Base-by-base conservation (phyloP, 2,888 invertebrate genomes). In the Dioctria linearis region DNA sequence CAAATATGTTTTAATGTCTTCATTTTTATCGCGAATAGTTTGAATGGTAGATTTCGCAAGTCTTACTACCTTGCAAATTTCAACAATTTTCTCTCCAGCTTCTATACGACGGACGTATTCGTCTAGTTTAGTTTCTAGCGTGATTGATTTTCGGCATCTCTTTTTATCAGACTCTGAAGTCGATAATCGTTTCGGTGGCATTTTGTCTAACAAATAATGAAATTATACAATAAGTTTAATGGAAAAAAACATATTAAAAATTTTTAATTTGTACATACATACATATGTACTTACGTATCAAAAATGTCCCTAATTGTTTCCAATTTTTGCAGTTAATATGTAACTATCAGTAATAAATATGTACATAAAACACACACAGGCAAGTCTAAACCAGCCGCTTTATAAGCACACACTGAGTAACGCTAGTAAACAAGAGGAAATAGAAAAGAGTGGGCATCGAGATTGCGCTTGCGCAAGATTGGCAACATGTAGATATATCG, bases 281-380 rank as follows among this genome's bases (percentile, higher is more conserved):
- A 78, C 80, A 82, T 82, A 65, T 61, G 75, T 76, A 80, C 75
- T 81, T 81, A 82, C 73, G 80, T 83, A 83, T 80, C 83, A 83
- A 83, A 83, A 83, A 81, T 83, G 83, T 83, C 73, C 82, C 82
- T 83, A 83, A 83, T 83, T 83, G 82, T 83, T 83, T 84, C 46
- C 76, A 83, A 83, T 79, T 83, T 83, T 83, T 84, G 57, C 83
- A 83, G 83, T 83, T 82, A 83, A 83, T 83, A 71, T 83, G 82
- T 83, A 83, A 83, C 82, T 83, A 84, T 83, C 81, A 83, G 79
- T 83, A 83, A 79, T 83, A 83, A 83, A 83, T 73, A 83, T 83
- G 83, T 83, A 83, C 73, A 83, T 83, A 83, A 83, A 83, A 83
- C 83, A 83, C 83, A 82, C 83, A 82, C 83, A 83, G 57, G 39